phyloP scores from a whole-genome alignment of 2,113 vertebrate species.

The Colistium nudipinnis region DNA sequence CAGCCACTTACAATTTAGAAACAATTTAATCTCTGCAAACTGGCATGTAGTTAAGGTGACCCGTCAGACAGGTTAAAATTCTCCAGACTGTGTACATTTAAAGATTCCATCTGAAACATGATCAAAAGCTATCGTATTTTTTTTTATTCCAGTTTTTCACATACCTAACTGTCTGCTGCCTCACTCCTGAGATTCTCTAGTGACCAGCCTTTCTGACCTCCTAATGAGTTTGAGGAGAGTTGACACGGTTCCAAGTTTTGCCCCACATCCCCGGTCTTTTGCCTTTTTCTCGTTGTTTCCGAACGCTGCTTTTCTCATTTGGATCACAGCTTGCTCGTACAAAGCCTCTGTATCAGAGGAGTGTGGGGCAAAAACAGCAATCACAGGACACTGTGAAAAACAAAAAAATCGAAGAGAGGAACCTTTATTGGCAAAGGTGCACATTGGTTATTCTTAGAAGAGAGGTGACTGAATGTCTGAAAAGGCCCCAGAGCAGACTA shows the following conservation, averaged over 20 bases:
- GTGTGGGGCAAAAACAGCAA: constrained; percentile 60
- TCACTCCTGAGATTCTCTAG: constrained; percentile 60
- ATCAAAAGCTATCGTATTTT: constrained; percentile 72
- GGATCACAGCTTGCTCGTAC: constrained; percentile 60
- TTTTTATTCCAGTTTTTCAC: constrained; percentile 62
- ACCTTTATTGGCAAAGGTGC: constrained; percentile 63
- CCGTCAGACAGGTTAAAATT: constrained; percentile 62
- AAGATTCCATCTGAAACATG: constrained; percentile 59
- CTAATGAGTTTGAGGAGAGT: constrained; percentile 71
- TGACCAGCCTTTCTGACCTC: constrained; percentile 61
- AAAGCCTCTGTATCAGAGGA: constrained; percentile 66
- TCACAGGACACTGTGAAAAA: constrained; percentile 55
- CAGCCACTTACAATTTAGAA: constrained; percentile 66
- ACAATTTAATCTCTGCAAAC: constrained; percentile 52
- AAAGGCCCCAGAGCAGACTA: constrained; percentile 72
- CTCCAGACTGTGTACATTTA: constrained; percentile 69
- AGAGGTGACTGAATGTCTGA: constrained; percentile 84
- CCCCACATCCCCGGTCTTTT: constrained; percentile 62
- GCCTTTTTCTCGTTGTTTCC: constrained; percentile 47
- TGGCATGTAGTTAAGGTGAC: constrained; percentile 51
- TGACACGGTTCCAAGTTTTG: constrained; percentile 75
- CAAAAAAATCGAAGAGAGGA: constrained; percentile 45
- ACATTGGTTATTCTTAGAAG: constrained; percentile 77
- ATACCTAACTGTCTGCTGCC: constrained; percentile 67
- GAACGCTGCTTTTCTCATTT: constrained; percentile 80